These are phyloP conservation scores for Clarias platycephalus DNA, from an alignment of 2,797 vertebrate genomes.

Conservation along the genomic window DNA sequence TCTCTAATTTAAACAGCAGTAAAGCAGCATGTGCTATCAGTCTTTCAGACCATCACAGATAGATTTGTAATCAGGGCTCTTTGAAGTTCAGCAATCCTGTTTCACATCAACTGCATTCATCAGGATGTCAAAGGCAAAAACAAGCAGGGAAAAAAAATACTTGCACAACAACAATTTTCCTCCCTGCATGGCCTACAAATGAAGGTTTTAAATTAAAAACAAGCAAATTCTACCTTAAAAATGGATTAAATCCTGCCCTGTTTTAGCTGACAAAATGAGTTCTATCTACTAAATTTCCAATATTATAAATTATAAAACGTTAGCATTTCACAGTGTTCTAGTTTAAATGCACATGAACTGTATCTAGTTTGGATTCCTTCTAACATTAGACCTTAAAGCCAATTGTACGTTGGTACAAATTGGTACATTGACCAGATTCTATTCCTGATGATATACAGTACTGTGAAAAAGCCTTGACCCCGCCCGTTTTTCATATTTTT, in stretches of 20 bases:
- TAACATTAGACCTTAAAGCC: not conserved
- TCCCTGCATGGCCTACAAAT: not conserved
- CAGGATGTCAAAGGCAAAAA: not conserved
- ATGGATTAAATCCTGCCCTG: not conserved
- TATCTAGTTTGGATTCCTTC: not conserved
- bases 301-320: too few relatives aligned
- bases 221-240: not conserved
- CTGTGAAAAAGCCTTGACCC: too few relatives aligned
- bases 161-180: not conserved
- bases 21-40: not conserved
- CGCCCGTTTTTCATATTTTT: too few relatives aligned
- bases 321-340: not conserved
- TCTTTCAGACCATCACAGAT: not conserved
- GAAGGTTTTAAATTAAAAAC: not conserved
- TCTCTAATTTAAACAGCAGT: not conserved
- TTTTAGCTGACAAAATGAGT: not conserved
- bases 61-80: constrained; percentile 19
- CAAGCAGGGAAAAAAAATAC: not conserved
- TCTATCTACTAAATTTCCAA: too few relatives aligned
- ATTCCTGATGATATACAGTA: too few relatives aligned
- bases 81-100: constrained; percentile 18
- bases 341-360: not conserved
- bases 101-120: constrained; percentile 4
- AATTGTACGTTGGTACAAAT: not conserved
- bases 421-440: not conserved